Evolutionary conservation across 2,797 vertebrate species (phyloP).

Genomic region (Sebastes diploproa): DNA sequence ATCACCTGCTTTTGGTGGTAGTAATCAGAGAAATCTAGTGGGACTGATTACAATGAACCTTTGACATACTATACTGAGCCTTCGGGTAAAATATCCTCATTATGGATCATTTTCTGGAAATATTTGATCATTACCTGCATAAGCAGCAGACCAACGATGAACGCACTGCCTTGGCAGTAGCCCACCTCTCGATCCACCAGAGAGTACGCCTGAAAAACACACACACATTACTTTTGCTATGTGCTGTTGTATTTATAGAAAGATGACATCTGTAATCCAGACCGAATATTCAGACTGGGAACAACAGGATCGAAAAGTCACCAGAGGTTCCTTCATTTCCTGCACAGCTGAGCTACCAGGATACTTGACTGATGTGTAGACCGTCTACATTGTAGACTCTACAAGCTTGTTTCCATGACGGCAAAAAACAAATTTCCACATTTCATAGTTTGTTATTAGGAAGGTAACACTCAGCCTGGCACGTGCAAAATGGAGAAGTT

Average conservation of each 20-base stretch:
- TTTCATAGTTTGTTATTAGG: neutral
- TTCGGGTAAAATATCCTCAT: slow-evolving; percentile 4
- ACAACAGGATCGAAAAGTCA: slow-evolving; percentile 2
- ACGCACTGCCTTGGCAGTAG: slow-evolving; percentile 98
- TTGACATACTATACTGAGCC: neutral
- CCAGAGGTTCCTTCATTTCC: slow-evolving; percentile 45
- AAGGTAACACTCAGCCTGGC: neutral
- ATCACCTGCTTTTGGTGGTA: neutral
- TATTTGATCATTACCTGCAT: slow-evolving; percentile 89
- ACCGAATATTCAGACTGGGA: neutral
- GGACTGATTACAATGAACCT: neutral
- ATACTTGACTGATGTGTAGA: neutral
- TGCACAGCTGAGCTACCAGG: neutral
- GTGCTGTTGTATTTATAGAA: slow-evolving; percentile 1
- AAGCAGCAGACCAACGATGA: slow-evolving; percentile 96
- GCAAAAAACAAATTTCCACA: neutral
- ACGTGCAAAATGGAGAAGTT: neutral
- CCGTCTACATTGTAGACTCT: neutral
- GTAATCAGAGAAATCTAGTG: neutral
- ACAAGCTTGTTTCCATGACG: slow-evolving; percentile 19
- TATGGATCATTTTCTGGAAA: neutral
- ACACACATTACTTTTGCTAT: neutral
- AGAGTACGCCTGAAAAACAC: slow-evolving; percentile 90
- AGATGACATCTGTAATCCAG: slow-evolving; percentile 24
- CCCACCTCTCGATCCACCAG: slow-evolving; percentile 98